Percentiles rank a stretch among this genome's conserved stretches.
Evolutionary conservation across 2,113 vertebrate genomes (phyloP).

Genomic region (Perca flavescens): DNA sequence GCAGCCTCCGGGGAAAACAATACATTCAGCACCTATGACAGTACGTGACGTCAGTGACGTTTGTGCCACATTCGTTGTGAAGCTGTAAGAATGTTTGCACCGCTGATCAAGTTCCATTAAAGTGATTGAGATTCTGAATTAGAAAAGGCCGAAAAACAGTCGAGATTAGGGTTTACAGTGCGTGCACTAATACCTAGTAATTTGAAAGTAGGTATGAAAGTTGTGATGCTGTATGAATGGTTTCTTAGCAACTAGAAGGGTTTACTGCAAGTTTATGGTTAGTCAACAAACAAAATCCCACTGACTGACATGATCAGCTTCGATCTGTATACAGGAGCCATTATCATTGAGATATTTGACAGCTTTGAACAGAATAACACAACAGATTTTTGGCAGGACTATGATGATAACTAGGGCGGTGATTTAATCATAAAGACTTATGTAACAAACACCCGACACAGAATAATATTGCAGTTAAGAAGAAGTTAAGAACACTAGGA

Average conservation of each 20-base stretch:
- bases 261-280: background rate
- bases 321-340: background rate
- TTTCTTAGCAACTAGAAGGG: background rate
- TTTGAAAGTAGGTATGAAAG: background rate
- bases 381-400: background rate
- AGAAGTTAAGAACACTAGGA: background rate
- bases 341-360: background rate
- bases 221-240: background rate
- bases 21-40: background rate
- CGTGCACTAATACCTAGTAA: background rate
- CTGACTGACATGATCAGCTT: background rate
- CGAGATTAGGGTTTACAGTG: no score
- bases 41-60: background rate
- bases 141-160: background rate
- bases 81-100: background rate
- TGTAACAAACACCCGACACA: slow-evolving; percentile 16
- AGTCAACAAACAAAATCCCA: no score
- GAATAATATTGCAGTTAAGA: background rate
- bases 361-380: background rate
- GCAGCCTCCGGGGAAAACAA: background rate
- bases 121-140: background rate
- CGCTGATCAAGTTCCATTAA: background rate
- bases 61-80: background rate
- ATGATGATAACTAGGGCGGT: background rate
- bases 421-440: slow-evolving; percentile 44